A percentile compares a stretch with the other conserved stretches of the same genome.
Conservation (phyloP, 2,888 invertebrate genomes). For the Hofmannophila pseudospretella region DNA sequence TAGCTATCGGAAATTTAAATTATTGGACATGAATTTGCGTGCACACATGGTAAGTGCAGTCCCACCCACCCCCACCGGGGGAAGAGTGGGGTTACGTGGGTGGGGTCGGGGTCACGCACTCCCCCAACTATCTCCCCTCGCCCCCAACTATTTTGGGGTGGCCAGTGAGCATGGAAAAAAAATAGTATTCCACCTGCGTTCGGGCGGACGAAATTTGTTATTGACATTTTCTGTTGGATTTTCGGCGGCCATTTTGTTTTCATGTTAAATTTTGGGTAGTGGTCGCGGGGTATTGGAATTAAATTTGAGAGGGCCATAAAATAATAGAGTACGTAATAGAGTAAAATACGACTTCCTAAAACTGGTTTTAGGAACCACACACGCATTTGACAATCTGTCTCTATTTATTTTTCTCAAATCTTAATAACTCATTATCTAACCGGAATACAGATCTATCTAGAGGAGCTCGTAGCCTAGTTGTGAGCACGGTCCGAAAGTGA, state of each 20-base stretch:
- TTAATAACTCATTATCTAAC: too few species aligned
- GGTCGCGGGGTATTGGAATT: too few species aligned
- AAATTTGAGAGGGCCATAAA: too few species aligned
- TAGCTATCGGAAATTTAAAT: conserved; percentile 71
- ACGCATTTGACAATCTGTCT: too few species aligned
- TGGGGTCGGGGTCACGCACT: conserved; percentile 61
- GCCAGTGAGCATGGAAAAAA: conserved; percentile 63
- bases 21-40: conserved; percentile 72
- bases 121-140: conserved; percentile 51
- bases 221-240: conserved; percentile 59
- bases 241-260: conserved; percentile 67
- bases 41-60: conserved; percentile 66
- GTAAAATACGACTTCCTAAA: too few species aligned
- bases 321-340: too few species aligned
- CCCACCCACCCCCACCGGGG: conserved; percentile 22
- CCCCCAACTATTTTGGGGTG: conserved; percentile 71
- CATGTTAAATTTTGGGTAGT: conserved; percentile 6
- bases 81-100: conserved; percentile 29
- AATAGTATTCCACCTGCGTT: conserved; percentile 72
- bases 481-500: too few species aligned
- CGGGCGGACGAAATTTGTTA: conserved; percentile 55
- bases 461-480: too few species aligned
- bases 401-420: too few species aligned
- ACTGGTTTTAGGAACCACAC: too few species aligned
- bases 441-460: too few species aligned